phyloP scores from a whole-genome alignment of 2,888 invertebrate species.

The Pyrrhosoma nymphula region DNA sequence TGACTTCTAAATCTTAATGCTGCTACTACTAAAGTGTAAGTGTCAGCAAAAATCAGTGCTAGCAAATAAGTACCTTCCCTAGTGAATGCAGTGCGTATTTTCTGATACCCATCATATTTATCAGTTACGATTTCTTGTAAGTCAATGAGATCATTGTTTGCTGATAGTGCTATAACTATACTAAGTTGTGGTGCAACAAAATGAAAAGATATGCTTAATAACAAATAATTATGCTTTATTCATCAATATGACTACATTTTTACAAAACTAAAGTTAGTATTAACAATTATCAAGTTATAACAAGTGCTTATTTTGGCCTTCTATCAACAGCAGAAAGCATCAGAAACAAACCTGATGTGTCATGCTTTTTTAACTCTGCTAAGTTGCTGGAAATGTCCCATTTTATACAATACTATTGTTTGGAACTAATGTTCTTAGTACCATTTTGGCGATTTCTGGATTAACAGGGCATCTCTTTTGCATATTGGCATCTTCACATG shows the following conservation, averaged over 20 bases:
- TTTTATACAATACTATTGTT: neutral
- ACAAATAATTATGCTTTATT: neutral
- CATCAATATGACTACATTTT: neutral
- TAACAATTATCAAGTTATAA: neutral
- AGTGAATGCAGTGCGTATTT: no score
- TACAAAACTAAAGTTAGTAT: neutral
- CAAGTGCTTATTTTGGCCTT: neutral
- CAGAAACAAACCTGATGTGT: neutral
- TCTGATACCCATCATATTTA: no score
- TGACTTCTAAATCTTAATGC: no score
- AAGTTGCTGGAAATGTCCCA: neutral
- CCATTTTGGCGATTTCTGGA: conserved; percentile 33
- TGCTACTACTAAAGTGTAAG: no score
- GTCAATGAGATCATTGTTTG: no score
- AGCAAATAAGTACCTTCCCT: no score
- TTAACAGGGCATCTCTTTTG: conserved; percentile 32
- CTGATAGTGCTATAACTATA: no score
- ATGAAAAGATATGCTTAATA: neutral
- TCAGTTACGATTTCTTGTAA: no score
- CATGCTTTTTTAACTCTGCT: neutral
- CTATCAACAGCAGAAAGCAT: neutral
- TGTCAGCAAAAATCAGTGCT: no score
- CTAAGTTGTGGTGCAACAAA: no score
- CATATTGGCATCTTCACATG: conserved; percentile 11
- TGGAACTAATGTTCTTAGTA: neutral